Evolutionary conservation across 2,797 vertebrate genomes (phyloP).

Genomic region (Paedocypris micromegethes): DNA sequence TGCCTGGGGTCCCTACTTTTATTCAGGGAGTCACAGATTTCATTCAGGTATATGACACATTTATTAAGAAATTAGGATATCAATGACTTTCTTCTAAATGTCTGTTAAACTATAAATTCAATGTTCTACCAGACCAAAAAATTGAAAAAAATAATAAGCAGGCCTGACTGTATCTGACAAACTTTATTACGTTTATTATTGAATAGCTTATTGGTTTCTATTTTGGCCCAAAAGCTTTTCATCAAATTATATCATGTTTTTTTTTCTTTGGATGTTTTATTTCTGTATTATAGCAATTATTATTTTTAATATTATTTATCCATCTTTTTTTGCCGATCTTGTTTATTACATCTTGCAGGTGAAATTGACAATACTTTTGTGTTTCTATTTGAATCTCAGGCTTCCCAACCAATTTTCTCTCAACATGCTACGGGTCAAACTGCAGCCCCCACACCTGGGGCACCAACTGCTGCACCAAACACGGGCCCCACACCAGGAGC

Average conservation of each 20-base stretch:
- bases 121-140: neutral
- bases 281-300: too few relatives aligned
- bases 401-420: constrained; percentile 62
- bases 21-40: constrained; percentile 86
- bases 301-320: too few relatives aligned
- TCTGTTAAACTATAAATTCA: neutral
- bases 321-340: too few relatives aligned
- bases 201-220: too few relatives aligned
- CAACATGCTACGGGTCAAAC: constrained; percentile 40
- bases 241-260: neutral
- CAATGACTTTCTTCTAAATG: too few relatives aligned
- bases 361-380: neutral
- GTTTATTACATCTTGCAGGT: neutral
- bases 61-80: neutral
- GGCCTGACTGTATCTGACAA: too few relatives aligned
- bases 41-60: constrained; percentile 69
- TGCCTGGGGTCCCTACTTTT: constrained; percentile 82
- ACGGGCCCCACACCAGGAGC: constrained; percentile 29
- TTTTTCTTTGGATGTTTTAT: neutral
- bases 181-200: too few relatives aligned
- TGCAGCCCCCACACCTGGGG: constrained; percentile 29
- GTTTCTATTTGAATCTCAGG: constrained; percentile 47
- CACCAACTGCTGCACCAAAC: constrained; percentile 38
- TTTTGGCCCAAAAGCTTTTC: neutral
- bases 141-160: too few relatives aligned